These are phyloP conservation scores for Psammodynastes pulverulentus DNA, from an alignment of 2,113 vertebrate species.

Conservation along the genomic window DNA sequence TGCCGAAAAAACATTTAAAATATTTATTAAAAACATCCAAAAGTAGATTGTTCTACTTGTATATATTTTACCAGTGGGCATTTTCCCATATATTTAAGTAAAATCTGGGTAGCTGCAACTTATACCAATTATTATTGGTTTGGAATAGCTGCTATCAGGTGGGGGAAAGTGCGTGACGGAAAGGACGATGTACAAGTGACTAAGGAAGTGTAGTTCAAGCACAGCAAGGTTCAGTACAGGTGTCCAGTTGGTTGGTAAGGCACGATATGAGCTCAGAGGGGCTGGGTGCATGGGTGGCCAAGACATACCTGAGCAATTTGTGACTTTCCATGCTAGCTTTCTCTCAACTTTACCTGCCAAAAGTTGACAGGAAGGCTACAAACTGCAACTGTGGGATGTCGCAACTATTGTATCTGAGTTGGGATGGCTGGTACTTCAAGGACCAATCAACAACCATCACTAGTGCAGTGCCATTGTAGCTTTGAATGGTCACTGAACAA, in stretches of 20 bases:
- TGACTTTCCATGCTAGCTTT: not conserved
- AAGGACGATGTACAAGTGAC: not conserved
- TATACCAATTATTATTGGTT: not conserved
- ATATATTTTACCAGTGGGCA: not conserved
- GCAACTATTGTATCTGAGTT: not conserved
- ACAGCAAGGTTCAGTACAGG: not conserved
- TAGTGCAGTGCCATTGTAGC: not conserved
- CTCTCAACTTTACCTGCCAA: not conserved
- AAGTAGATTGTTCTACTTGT: not conserved
- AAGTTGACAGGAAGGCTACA: not conserved
- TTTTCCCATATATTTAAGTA: not conserved
- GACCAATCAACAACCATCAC: not conserved
- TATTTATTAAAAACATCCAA: not conserved
- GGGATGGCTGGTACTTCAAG: not conserved
- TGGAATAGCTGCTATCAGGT: no score
- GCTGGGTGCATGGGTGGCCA: not conserved
- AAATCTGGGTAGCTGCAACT: not conserved
- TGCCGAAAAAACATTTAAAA: not conserved
- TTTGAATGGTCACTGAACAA: not conserved
- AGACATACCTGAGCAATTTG: not conserved
- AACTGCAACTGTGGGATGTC: not conserved
- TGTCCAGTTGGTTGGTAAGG: not conserved
- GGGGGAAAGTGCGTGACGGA: not conserved
- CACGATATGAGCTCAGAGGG: not conserved
- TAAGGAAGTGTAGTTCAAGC: not conserved